A percentile compares a stretch with the other conserved stretches of the same genome.
These are phyloP conservation scores for Esox niger DNA, from an alignment of 2,113 vertebrate genomes.

Conservation along the genomic window DNA sequence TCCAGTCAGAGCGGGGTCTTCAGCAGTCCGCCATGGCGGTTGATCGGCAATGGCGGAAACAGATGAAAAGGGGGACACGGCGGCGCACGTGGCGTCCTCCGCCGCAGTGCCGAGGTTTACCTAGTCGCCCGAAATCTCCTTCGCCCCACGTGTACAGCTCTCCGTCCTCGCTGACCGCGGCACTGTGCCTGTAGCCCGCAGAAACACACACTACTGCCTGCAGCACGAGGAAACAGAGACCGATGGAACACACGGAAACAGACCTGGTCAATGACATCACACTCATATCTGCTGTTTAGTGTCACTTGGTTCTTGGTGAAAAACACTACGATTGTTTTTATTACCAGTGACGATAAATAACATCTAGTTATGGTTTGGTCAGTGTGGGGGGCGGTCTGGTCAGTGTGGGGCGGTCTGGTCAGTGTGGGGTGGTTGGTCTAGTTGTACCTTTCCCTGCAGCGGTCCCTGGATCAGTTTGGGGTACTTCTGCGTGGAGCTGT, in stretches of 20 bases:
- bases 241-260: not conserved
- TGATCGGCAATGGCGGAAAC: no score
- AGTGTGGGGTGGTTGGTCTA: not conserved
- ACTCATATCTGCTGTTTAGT: no score
- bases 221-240: not conserved
- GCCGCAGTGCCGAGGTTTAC: constrained; percentile 41
- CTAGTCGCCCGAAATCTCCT: constrained; percentile 78
- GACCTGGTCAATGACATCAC: not conserved
- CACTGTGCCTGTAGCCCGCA: constrained; percentile 81
- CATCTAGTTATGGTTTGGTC: no score
- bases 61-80: no score
- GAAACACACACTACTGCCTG: constrained; percentile 81
- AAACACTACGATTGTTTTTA: no score
- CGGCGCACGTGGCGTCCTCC: no score
- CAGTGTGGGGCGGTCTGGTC: no score
- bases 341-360: no score
- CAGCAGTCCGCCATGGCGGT: no score
- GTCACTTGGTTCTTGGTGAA: no score
- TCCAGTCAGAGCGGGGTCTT: no score
- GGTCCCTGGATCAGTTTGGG: constrained; percentile 80
- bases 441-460: constrained; percentile 75
- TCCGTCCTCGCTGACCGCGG: constrained; percentile 77
- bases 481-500: constrained; percentile 81
- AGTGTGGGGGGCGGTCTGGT: no score
- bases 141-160: constrained; percentile 82